Percentiles rank a stretch among this genome's conserved stretches.
These are phyloP conservation scores for Plumapathes pennacea DNA, from an alignment of 92 coral and sea anemone genomes.

Conservation along the genomic window DNA sequence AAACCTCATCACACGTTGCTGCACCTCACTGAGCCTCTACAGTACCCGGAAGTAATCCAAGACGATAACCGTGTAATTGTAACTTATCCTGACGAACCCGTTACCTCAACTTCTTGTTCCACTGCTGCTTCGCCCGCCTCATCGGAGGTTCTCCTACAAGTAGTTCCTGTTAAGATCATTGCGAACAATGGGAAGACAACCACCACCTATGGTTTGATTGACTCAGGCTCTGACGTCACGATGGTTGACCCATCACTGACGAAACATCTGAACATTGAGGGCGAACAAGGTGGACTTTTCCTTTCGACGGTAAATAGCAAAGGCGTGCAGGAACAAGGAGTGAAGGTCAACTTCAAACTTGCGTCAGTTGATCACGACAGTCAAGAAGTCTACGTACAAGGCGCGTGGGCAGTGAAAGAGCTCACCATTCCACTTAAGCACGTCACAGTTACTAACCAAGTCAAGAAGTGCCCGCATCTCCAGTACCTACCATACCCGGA, in stretches of 20 bases:
- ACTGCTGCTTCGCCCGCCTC: conserved; percentile 1
- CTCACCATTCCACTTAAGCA: conserved; percentile 57
- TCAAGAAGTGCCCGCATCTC: conserved; percentile 50
- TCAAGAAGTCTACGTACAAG: conserved; percentile 19
- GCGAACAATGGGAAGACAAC: conserved; percentile 23
- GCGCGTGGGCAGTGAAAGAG: conserved; percentile 60
- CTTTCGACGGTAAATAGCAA: conserved; percentile 42
- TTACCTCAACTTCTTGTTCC: not conserved
- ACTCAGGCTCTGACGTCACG: conserved; percentile 59
- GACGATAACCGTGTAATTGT: not conserved
- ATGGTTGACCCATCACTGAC: conserved; percentile 52
- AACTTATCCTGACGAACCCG: conserved; percentile 1
- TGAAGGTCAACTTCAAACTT: conserved; percentile 37
- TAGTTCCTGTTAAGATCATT: conserved; percentile 43
- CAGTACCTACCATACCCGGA: conserved; percentile 52
- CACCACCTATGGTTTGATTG: conserved; percentile 46
- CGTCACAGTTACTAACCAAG: conserved; percentile 13
- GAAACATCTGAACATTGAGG: conserved; percentile 38
- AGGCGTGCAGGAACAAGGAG: conserved; percentile 16
- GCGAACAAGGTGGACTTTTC: conserved; percentile 31
- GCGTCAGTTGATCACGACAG: conserved; percentile 20
- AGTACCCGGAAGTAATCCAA: conserved; percentile 1
- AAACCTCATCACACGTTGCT: conserved; percentile 49
- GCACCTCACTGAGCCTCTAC: conserved; percentile 28
- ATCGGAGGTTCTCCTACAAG: conserved; percentile 50